phyloP scores from a whole-genome alignment of 1,140 invertebrate species.

The Magallana gigas region DNA sequence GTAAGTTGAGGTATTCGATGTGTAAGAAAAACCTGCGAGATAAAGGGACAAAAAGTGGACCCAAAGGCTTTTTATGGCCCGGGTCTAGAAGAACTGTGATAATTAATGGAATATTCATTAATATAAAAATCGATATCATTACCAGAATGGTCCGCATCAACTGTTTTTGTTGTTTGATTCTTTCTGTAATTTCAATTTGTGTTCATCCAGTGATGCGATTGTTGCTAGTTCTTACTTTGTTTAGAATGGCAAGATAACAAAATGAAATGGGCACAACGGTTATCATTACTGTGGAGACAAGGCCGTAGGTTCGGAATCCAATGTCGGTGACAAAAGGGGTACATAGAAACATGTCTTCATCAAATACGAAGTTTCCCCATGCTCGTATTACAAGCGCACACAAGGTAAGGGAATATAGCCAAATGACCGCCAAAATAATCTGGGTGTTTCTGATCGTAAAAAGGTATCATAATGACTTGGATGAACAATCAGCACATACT shows the following conservation, averaged over 20 bases:
- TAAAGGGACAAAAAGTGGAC: not conserved
- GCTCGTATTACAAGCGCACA: not conserved
- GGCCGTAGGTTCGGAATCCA: not conserved
- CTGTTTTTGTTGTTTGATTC: not conserved
- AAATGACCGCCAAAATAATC: not conserved
- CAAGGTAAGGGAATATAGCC: not conserved
- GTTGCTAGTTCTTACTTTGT: not conserved
- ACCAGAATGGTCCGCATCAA: not conserved
- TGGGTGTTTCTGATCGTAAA: not conserved
- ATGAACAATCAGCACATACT: not conserved
- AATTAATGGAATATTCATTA: not conserved
- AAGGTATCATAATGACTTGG: not conserved
- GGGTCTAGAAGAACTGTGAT: not conserved
- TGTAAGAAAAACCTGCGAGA: not conserved
- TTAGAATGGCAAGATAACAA: not conserved
- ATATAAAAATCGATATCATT: not conserved
- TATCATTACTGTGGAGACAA: not conserved
- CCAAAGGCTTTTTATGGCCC: not conserved
- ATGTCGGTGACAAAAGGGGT: not conserved
- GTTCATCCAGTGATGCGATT: not conserved
- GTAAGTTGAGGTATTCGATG: not conserved
- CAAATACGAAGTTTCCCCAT: not conserved
- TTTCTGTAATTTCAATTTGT: not conserved
- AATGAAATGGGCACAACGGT: not conserved
- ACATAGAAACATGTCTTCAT: not conserved